Percentiles rank a stretch among this genome's conserved stretches.
Evolutionary conservation across 2,888 invertebrate genomes (phyloP).

Genomic region (Sarcophaga rosellei): DNA sequence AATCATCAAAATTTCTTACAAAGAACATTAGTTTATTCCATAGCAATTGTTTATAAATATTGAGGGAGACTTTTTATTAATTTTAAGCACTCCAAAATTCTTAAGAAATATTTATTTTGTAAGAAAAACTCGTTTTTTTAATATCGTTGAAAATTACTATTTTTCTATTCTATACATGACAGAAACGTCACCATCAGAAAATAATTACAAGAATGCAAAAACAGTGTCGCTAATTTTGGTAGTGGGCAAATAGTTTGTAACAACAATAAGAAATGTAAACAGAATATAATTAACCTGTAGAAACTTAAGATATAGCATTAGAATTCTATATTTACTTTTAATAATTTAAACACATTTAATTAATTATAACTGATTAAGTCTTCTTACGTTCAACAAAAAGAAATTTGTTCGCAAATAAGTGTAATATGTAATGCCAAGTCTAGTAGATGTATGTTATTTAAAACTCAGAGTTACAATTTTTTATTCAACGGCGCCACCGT

Average conservation of each 20-base stretch:
- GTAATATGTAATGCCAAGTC: no score
- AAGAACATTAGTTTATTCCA: neutral
- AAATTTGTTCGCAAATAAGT: no score
- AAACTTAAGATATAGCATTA: no score
- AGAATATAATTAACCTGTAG: no score
- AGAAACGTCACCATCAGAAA: constrained; percentile 73
- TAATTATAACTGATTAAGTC: no score
- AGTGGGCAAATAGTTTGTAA: neutral
- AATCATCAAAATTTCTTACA: constrained; percentile 31
- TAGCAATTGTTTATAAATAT: neutral
- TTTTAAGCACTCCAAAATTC: constrained; percentile 2
- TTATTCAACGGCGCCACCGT: no score
- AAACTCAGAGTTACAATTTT: no score
- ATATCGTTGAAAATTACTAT: constrained; percentile 49
- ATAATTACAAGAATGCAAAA: neutral
- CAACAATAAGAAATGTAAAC: no score
- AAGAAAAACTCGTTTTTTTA: constrained; percentile 45
- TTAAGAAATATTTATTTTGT: constrained; percentile 9
- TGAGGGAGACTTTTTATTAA: neutral
- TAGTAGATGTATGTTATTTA: no score
- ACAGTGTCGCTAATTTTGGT: neutral
- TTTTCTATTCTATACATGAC: constrained; percentile 68
- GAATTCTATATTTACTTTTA: no score
- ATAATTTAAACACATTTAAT: no score
- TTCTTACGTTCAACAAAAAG: no score